Evolutionary conservation across 2,888 invertebrate species (phyloP).

Genomic region (Erebia aethiops): DNA sequence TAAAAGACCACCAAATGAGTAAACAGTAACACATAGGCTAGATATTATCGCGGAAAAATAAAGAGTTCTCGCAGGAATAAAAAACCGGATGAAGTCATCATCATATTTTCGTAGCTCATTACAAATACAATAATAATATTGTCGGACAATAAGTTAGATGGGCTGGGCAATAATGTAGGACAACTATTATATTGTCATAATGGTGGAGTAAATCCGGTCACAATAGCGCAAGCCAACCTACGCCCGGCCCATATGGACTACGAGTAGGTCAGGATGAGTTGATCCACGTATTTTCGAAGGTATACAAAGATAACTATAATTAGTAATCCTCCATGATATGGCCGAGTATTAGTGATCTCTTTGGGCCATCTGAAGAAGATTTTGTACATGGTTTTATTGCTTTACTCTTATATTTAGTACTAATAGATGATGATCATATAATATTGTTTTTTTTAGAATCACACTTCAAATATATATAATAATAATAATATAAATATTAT

Average conservation of each 20-base stretch:
- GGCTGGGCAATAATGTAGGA: constrained; percentile 8
- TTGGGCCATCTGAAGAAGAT: neutral
- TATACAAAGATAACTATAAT: neutral
- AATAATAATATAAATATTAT: too few relatives aligned
- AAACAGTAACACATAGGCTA: too few relatives aligned
- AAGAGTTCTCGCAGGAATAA: too few relatives aligned
- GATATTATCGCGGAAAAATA: too few relatives aligned
- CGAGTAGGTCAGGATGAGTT: neutral
- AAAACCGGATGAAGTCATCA: neutral
- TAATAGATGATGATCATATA: too few relatives aligned
- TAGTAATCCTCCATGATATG: neutral
- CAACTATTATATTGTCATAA: constrained; percentile 14
- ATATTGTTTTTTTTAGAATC: too few relatives aligned
- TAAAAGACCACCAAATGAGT: too few relatives aligned
- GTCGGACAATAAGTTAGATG: constrained; percentile 14
- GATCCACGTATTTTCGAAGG: constrained; percentile 2
- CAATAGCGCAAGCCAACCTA: constrained; percentile 6
- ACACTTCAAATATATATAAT: too few relatives aligned
- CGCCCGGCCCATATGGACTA: neutral
- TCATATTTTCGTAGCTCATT: neutral
- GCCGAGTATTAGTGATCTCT: neutral
- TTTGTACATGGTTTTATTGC: neutral
- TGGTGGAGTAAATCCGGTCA: neutral
- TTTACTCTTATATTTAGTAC: too few relatives aligned
- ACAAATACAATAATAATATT: constrained; percentile 1